A percentile compares a stretch with the other conserved stretches of the same genome.
phyloP scores from a whole-genome alignment of 2,888 invertebrate genomes.

The Orthosia incerta region DNA sequence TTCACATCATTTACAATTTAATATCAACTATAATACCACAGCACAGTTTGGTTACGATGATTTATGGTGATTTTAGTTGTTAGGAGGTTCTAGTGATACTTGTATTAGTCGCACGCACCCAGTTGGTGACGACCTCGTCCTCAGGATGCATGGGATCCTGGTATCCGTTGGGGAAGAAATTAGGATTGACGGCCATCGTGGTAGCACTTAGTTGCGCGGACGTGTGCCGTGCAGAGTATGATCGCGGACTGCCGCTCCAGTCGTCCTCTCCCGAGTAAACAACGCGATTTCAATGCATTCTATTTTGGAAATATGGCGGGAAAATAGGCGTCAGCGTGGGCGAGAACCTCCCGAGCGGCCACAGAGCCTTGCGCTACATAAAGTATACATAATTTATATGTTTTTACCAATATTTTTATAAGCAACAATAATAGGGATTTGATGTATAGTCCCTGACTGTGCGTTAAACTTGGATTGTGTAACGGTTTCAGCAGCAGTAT shows the following conservation, averaged over 20 bases:
- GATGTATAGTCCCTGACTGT: conserved; percentile 8
- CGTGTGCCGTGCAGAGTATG: conserved; percentile 85
- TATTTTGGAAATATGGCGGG: conserved; percentile 90
- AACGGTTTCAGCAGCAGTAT: conserved; percentile 11
- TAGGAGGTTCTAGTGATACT: conserved; percentile 55
- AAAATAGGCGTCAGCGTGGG: conserved; percentile 86
- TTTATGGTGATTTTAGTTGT: conserved; percentile 48
- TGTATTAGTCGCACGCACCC: conserved; percentile 88
- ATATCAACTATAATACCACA: conserved; percentile 57
- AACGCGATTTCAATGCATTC: conserved; percentile 89
- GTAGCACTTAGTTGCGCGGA: conserved; percentile 79
- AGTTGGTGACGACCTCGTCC: conserved; percentile 91
- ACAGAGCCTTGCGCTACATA: conserved; percentile 80
- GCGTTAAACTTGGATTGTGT: conserved; percentile 1
- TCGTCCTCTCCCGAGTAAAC: conserved; percentile 86
- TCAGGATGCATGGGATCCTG: conserved; percentile 90
- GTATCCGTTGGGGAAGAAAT: conserved; percentile 90
- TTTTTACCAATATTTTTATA: conserved; percentile 56
- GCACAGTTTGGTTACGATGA: conserved; percentile 56
- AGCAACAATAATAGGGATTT: conserved; percentile 41
- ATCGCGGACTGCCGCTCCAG: conserved; percentile 88
- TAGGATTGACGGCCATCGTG: conserved; percentile 86
- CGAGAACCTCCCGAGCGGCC: conserved; percentile 78
- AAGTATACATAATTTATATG: conserved; percentile 72
- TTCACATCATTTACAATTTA: conserved; percentile 59